Conservation (phyloP, 2,888 invertebrate species). For the Sicus ferrugineus region DNA sequence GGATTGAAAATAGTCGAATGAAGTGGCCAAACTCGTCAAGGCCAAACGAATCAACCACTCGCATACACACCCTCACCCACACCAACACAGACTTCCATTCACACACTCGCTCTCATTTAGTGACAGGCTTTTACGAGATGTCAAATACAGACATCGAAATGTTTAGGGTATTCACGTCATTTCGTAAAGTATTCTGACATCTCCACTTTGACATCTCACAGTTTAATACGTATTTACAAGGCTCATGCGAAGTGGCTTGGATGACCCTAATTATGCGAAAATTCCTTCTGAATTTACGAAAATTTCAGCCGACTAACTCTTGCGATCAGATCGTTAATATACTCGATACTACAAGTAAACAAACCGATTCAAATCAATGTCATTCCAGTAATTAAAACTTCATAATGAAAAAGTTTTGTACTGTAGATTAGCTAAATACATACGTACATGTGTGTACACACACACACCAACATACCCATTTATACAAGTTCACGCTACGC, state of each 20-base stretch:
- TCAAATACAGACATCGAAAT: not conserved
- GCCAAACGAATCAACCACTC: constrained; percentile 17
- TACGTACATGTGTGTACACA: not conserved
- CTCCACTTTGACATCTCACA: no score
- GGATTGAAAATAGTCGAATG: constrained; percentile 16
- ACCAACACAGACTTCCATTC: not conserved
- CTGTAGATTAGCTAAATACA: constrained; percentile 6
- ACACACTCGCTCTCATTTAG: not conserved
- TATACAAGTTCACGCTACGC: not conserved
- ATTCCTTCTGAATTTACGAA: no score
- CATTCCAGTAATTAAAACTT: not conserved
- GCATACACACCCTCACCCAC: constrained; percentile 36
- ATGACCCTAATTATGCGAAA: no score
- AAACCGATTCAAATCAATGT: no score
- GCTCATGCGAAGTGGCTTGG: no score
- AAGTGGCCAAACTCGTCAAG: not conserved
- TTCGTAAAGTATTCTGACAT: no score
- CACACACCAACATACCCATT: not conserved
- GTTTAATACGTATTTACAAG: no score
- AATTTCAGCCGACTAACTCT: no score
- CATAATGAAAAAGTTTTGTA: constrained; percentile 13
- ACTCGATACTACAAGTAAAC: no score
- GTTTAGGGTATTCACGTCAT: no score
- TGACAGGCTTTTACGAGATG: not conserved
- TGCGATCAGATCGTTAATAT: no score